These are phyloP conservation scores for Oligia fasciuncula DNA, from an alignment of 2,888 invertebrate genomes.

Conservation along the genomic window DNA sequence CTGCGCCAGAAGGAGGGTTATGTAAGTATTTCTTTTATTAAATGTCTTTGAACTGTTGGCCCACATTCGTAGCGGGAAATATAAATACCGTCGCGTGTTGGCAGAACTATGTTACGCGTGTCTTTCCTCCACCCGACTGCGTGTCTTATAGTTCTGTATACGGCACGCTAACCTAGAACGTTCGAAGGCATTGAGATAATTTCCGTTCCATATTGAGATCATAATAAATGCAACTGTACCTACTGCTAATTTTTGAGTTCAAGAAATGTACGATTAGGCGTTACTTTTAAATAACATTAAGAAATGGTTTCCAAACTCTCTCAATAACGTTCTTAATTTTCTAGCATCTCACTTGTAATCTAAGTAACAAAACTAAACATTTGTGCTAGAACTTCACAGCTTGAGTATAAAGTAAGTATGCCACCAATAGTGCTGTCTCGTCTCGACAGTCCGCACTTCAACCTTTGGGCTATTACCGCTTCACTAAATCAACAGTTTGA, in stretches of 20 bases:
- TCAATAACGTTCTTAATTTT: not conserved
- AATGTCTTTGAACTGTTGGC: constrained; percentile 30
- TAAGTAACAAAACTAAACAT: too few species aligned
- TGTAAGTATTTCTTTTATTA: not conserved
- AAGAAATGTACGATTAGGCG: not conserved
- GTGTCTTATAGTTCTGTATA: not conserved
- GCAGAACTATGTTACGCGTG: constrained; percentile 6
- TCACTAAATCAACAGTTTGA: not conserved
- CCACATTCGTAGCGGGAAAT: constrained; percentile 6
- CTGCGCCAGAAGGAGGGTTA: too few species aligned
- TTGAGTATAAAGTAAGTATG: too few species aligned
- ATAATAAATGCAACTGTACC: too few species aligned
- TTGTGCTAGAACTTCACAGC: not conserved
- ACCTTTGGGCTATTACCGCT: not conserved
- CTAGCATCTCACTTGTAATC: not conserved
- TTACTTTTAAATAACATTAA: not conserved
- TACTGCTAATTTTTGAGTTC: not conserved
- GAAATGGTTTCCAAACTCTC: not conserved
- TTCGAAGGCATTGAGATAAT: not conserved
- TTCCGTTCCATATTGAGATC: not conserved
- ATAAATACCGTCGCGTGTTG: constrained; percentile 21
- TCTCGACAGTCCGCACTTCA: not conserved
- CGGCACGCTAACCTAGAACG: not conserved
- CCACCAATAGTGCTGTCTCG: too few species aligned
- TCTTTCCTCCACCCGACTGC: not conserved